Evolutionary conservation across 2,888 invertebrate genomes (phyloP).

Genomic region (Iphiclides podalirius): DNA sequence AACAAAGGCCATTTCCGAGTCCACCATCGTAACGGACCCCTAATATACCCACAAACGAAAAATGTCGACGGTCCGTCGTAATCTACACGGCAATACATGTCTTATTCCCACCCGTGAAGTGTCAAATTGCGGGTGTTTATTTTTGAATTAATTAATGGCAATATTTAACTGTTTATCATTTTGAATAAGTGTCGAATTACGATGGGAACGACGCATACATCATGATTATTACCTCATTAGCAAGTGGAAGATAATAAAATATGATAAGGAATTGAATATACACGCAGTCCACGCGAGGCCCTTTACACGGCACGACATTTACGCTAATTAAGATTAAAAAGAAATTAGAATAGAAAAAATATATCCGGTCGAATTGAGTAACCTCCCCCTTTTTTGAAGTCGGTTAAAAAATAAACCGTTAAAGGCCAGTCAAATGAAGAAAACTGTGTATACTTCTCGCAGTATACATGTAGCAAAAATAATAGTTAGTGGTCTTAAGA

Average conservation of each 20-base stretch:
- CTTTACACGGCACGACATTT: neutral
- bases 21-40: constrained; percentile 2
- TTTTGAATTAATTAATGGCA: constrained; percentile 9
- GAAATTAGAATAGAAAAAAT: no score
- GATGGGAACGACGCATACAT: constrained; percentile 7
- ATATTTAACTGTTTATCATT: constrained; percentile 9
- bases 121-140: neutral
- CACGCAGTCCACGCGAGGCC: neutral
- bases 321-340: neutral
- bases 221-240: constrained; percentile 14
- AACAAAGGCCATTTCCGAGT: constrained; percentile 20
- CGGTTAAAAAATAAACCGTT: no score
- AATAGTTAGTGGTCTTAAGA: no score
- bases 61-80: constrained; percentile 7
- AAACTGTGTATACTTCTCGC: no score
- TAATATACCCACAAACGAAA: constrained; percentile 15
- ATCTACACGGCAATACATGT: constrained; percentile 8
- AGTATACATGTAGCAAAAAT: no score
- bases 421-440: no score
- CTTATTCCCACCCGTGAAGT: constrained; percentile 9
- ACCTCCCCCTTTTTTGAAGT: no score
- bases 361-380: no score
- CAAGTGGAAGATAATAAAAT: neutral
- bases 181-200: constrained; percentile 17
- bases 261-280: constrained; percentile 3